Percentiles rank a stretch among this genome's conserved stretches.
These are phyloP conservation scores for Poeciliopsis paucimaculata DNA, from an alignment of 2,797 vertebrate species.

Conservation along the genomic window DNA sequence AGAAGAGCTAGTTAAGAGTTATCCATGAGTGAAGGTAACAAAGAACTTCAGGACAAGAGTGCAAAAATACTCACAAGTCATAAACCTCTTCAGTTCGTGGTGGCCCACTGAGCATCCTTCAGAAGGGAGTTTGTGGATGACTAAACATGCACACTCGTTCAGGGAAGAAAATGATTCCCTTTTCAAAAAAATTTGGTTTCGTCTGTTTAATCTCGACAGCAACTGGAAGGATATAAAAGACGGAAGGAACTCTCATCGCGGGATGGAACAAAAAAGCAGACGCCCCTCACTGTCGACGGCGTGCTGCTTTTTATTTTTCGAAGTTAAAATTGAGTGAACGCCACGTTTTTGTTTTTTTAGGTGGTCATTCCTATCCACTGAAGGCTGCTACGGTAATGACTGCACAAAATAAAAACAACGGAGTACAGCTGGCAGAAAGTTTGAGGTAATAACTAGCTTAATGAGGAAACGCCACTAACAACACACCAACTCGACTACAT, in stretches of 20 bases:
- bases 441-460: conserved; percentile 73
- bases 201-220: conserved; percentile 78
- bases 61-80: conserved; percentile 73
- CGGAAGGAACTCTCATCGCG: conserved; percentile 50
- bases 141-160: conserved; percentile 67
- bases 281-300: neutral
- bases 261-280: conserved; percentile 26
- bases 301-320: conserved; percentile 8
- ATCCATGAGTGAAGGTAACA: conserved; percentile 45
- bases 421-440: conserved; percentile 43
- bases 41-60: conserved; percentile 65
- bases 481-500: conserved; percentile 50
- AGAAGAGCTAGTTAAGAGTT: conserved; percentile 66
- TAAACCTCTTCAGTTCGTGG: conserved; percentile 33
- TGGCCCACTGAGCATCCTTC: neutral
- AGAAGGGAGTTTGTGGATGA: conserved; percentile 7
- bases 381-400: conserved; percentile 61
- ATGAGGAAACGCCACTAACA: conserved; percentile 53
- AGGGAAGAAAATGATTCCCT: conserved; percentile 48
- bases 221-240: conserved; percentile 73
- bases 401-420: conserved; percentile 50
- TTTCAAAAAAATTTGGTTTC: conserved; percentile 76
- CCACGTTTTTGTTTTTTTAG: conserved; percentile 19
- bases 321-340: conserved; percentile 24
- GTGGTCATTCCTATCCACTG: conserved; percentile 55